phyloP scores from a whole-genome alignment of 2,113 vertebrate species.

The Pelobates fuscus region DNA sequence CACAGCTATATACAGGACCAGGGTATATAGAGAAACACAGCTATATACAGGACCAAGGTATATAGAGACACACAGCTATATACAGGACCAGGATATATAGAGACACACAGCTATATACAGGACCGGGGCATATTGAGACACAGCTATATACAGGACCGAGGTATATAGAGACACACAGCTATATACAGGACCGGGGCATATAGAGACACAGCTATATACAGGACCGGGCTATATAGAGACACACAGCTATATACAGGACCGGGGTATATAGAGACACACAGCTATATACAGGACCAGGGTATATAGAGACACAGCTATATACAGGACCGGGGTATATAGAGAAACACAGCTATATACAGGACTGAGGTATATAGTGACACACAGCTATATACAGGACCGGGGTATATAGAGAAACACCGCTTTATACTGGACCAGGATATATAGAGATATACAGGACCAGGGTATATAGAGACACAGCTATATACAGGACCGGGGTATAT shows the following conservation, averaged over 20 bases:
- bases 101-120: too few relatives aligned
- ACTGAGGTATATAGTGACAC: background rate
- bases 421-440: background rate
- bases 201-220: background rate
- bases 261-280: too few relatives aligned
- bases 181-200: background rate
- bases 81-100: background rate
- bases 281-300: background rate
- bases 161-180: background rate
- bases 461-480: background rate
- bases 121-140: background rate
- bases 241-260: background rate
- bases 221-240: too few relatives aligned
- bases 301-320: background rate
- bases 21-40: too few relatives aligned
- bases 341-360: background rate
- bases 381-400: background rate
- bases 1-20: too few relatives aligned
- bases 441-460: background rate
- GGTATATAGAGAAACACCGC: background rate
- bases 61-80: too few relatives aligned
- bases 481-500: background rate
- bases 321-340: background rate
- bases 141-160: background rate
- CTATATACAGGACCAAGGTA: too few relatives aligned